These are phyloP conservation scores for Dexiosoma caninum DNA, from an alignment of 2,888 invertebrate species.

Conservation along the genomic window DNA sequence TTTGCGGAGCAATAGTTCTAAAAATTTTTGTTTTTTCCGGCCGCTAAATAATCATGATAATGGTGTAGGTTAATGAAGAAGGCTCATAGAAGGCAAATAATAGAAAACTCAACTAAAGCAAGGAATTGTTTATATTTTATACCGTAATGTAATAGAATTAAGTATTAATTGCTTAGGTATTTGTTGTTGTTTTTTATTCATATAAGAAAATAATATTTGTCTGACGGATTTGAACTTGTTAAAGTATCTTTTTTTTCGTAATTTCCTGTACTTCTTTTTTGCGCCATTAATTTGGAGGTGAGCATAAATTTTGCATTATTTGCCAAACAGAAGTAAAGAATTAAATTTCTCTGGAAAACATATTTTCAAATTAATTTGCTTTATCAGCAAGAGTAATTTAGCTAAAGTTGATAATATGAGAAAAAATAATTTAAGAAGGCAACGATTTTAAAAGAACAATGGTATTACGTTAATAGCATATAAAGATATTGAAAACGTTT, in stretches of 20 bases:
- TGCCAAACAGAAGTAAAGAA: not conserved
- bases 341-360: conserved; percentile 1
- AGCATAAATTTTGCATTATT: conserved; percentile 22
- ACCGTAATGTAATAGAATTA: conserved; percentile 32
- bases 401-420: no score
- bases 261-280: not conserved
- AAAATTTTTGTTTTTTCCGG: not conserved
- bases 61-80: conserved; percentile 22
- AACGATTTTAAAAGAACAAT: no score
- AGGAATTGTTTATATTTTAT: conserved; percentile 1
- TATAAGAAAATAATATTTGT: not conserved
- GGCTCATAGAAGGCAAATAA: not conserved
- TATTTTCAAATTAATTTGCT: conserved; percentile 19
- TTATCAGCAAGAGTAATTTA: no score
- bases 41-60: conserved; percentile 29
- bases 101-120: not conserved
- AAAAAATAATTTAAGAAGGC: no score
- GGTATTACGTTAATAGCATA: no score
- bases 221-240: conserved; percentile 34
- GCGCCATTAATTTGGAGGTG: conserved; percentile 31
- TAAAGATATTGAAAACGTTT: no score
- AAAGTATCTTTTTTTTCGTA: not conserved
- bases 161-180: not conserved
- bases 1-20: conserved; percentile 50
- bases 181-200: not conserved